Base-by-base conservation (phyloP, 2,888 invertebrate genomes). In the Cacoxenus indagator region DNA sequence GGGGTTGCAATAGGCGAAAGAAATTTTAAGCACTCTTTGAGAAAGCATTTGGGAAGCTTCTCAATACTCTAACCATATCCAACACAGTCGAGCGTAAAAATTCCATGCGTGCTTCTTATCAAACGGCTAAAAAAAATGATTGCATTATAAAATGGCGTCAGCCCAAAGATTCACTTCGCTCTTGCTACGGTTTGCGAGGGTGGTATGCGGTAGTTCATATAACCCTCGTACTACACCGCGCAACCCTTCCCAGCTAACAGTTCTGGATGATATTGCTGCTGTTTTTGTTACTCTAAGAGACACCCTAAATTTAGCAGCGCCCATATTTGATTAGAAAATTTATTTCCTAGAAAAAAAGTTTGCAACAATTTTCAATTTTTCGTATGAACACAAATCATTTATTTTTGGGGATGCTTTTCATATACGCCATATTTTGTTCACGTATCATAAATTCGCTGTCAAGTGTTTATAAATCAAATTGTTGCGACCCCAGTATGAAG, bases 391-490 rank as follows among this genome's bases (percentile, higher is more conserved):
- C 2, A 24, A 11, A 4, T 3, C 8, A 2, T 59, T 59, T 59
- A 4, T 31, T 17, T 59, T 5, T 9, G 45, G 55, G 51, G 62
- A 65, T 45, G 64, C 67, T 54, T 66, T 54, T 67, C 67, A 70
- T 70, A 62, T 67, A 68, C 70, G 76, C 77, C 78, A 78, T 82
- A 80, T 81, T 79, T 67, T 64, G 27, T 77, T 75, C 69, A 75
- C 73, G 73, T 73, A 71, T 70, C 82, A 84, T 84, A 84, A 84
- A 84, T 84, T 82, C 73, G 67, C 27, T 70, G 71, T 78, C 75
- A 76, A 77, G 78, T 78, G 74, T 78, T 81, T 81, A 78, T 84
- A 83, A 80, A 83, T 84, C 78, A 82, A 76, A 72, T 70, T 64
- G 66, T 54, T 31, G 11, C 29, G 68, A 68, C 55, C 68, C n/a